Evolutionary conservation across 2,888 invertebrate species (phyloP), one percentile per base, ranked within the genome.

Genomic region (Antitype chi): DNA sequence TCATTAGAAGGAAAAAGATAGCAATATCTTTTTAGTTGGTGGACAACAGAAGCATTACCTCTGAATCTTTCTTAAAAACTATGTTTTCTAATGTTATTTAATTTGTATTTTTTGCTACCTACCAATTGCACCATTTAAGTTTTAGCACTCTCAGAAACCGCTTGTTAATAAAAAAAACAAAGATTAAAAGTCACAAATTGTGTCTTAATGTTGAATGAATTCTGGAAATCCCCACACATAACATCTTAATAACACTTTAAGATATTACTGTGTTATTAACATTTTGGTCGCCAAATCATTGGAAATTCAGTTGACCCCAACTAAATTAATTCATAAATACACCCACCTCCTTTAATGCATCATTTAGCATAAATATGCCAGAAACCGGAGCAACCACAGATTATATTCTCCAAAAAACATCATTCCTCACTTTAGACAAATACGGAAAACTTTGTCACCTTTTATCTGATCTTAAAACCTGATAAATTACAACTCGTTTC

Each of bases 401-500:
- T 43, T 43, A 72, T 47, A 70, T 47, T 62, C 32, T 57, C 32
- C 15, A 62, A 70, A n/a, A 70, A n/a, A 78, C 53, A 49, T 11
- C 59, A 73, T 72, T 68, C 73, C 47, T 83, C 66, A 57, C 49
- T 77, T 53, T 60, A 83, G 60, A 81, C 73, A 74, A 75, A 82
- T 70, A 85, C 60, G 15, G 66, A 77, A 28, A 81, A 47, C 62
- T 72, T 74, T 74, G 57, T 73, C 78, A 82, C 71, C 82, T 85
- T 68, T 85, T 74, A 84, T 84, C 80, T 77, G 75, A 84, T 70
- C 9, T 60, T 67, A 75, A 78, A 80, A 83, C 67, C 76, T 71
- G 79, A 84, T 83, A 86, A 80, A 86, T 78, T 66, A 84, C 55
- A 70, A 75, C 76, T 71, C 64, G 77, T 79, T 79, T 76, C 77